phyloP scores from a whole-genome alignment of 2,113 vertebrate genomes.

The Emydocephalus ijimae region DNA sequence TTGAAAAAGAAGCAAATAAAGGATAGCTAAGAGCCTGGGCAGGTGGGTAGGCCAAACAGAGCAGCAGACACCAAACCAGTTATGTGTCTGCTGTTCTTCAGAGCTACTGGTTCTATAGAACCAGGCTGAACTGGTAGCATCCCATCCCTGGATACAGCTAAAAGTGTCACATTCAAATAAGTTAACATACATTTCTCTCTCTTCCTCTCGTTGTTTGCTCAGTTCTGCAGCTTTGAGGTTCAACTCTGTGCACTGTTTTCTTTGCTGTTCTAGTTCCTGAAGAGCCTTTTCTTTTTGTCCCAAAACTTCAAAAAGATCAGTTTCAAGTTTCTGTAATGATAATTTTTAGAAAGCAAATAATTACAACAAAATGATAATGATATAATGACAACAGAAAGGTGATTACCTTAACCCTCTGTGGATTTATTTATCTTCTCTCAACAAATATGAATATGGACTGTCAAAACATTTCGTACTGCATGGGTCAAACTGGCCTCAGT shows the following conservation, averaged over 20 bases:
- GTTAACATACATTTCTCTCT: constrained; percentile 82
- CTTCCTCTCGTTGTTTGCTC: constrained; percentile 74
- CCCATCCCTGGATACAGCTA: not conserved
- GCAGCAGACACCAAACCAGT: too few relatives aligned
- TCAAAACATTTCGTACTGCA: not conserved
- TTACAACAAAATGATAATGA: not conserved
- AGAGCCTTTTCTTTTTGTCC: constrained; percentile 77
- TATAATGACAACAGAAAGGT: not conserved
- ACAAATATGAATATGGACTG: too few relatives aligned
- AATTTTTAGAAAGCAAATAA: constrained; percentile 36
- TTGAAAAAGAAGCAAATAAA: too few relatives aligned
- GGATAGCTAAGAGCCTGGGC: too few relatives aligned
- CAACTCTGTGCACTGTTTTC: constrained; percentile 73
- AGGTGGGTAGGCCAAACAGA: too few relatives aligned
- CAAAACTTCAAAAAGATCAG: constrained; percentile 76
- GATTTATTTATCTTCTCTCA: not conserved
- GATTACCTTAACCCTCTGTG: not conserved
- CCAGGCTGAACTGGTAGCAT: too few relatives aligned
- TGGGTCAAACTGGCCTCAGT: not conserved
- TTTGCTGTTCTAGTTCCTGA: constrained; percentile 77
- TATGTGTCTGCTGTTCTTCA: too few relatives aligned
- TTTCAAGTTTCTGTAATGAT: constrained; percentile 85
- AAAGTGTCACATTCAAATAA: constrained; percentile 13
- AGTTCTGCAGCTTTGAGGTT: constrained; percentile 79
- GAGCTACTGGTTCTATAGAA: too few relatives aligned